Base-by-base conservation (phyloP, 2,797 vertebrate genomes). In the Rhyacichthys aspro region DNA sequence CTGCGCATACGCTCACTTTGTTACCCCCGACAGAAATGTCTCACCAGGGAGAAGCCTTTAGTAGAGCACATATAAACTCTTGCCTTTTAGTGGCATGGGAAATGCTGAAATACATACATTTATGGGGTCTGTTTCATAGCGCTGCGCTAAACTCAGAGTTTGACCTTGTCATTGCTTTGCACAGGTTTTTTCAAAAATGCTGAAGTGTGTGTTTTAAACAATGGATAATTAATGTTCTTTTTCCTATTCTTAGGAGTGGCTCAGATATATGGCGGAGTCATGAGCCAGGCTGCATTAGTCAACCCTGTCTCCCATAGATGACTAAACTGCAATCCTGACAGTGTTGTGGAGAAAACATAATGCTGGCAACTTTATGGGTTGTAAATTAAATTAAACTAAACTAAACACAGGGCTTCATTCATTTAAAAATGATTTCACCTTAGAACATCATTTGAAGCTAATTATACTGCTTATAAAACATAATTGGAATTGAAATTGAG, bases 41-140 rank as follows among this genome's bases (percentile, higher is more conserved):
- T 82, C 88, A 80, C 85, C 49, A 59, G 87, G 85, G 85, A 88
- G 59, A 82, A 83, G 76, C 72, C 81, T 87, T 89, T 86, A 88
- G 82, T 71, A 68, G 77, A 80, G 74, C 78, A 76, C 78, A 83
- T 80, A 83, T 86, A 83, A 90, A 88, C 80, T 82, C 76, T 56
- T 67, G 64, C 72, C 64, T 88, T 82, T 86, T 86, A 88, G 80
- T 72, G 62, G 83, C 77, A 74, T 48, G 70, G 79, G 79, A 77
- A 81, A 84, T 75, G 67, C 78, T 81, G 71, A 71, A 79, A 84
- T 76, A 62, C 76, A 82, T 78, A 65, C 80, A 77, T 87, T 85
- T 83, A 87, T 58, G 46, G 69, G 67, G 56, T 59, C 63, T 65
- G 60, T 73, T 74, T 80, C 64, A 63, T 65, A 77, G 67, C 11